A percentile compares a stretch with the other conserved stretches of the same genome.
Conservation (phyloP, 2,113 vertebrate genomes). For the Rhegmatorhina hoffmannsi region DNA sequence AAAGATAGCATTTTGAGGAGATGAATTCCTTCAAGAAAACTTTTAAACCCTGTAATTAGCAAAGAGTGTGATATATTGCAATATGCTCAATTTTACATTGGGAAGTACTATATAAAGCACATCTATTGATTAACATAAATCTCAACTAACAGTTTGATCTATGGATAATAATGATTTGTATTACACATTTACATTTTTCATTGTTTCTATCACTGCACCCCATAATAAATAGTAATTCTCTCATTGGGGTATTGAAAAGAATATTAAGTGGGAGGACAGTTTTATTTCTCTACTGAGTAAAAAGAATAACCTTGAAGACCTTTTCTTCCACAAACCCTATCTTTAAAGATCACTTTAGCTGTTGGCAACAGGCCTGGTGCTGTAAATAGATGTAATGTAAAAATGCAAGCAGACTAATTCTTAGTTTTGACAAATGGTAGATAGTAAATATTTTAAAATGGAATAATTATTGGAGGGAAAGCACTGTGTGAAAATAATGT, state of each 20-base stretch:
- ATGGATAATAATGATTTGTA: constrained; percentile 12
- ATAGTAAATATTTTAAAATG: not conserved
- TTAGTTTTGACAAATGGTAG: not conserved
- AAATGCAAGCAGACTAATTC: not conserved
- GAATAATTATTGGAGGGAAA: not conserved
- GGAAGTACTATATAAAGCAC: not conserved
- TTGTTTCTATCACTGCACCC: not conserved
- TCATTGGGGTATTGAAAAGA: not conserved
- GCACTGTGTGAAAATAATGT: not conserved
- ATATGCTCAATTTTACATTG: constrained; percentile 1
- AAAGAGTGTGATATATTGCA: not conserved
- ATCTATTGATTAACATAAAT: constrained; percentile 52
- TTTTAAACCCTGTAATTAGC: constrained; percentile 27
- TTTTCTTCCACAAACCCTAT: not conserved
- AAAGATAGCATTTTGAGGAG: not conserved
- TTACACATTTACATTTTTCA: not conserved
- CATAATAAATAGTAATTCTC: constrained; percentile 8
- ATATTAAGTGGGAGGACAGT: not conserved
- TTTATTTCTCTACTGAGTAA: not conserved
- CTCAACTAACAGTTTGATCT: not conserved
- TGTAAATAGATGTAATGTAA: not conserved
- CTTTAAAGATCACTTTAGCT: constrained; percentile 2
- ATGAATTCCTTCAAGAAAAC: constrained; percentile 12
- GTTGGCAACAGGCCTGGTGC: not conserved
- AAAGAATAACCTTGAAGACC: not conserved